A percentile compares a stretch with the other conserved stretches of the same genome.
These are phyloP conservation scores for Arrhamphus sclerolepis DNA, from an alignment of 2,797 vertebrate species.

Conservation along the genomic window DNA sequence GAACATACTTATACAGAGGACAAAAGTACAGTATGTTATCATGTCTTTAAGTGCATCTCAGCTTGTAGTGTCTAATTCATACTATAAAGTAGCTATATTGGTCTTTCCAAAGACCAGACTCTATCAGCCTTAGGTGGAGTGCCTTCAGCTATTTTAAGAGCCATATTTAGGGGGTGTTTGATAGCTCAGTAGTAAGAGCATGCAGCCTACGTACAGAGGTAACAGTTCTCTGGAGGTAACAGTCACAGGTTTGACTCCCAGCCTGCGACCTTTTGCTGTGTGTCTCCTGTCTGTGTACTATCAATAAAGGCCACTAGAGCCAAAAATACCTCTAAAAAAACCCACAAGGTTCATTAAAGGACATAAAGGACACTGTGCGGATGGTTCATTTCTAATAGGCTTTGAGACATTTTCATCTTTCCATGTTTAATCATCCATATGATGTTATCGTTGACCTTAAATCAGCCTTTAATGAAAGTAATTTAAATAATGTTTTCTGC, in stretches of 20 bases:
- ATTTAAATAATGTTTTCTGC: slow-evolving; percentile 18
- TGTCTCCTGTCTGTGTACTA: too few relatives aligned
- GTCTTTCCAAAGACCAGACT: not conserved
- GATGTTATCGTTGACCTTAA: slow-evolving; percentile 6
- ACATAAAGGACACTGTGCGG: not conserved
- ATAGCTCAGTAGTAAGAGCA: too few relatives aligned
- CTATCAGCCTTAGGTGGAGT: not conserved
- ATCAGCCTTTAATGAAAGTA: slow-evolving; percentile 34
- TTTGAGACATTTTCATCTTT: slow-evolving; percentile 3
- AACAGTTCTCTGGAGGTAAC: too few relatives aligned
- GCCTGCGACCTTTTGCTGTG: too few relatives aligned
- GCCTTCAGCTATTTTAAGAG: not conserved
- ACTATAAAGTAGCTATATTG: not conserved
- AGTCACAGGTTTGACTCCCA: too few relatives aligned
- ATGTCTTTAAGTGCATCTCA: too few relatives aligned
- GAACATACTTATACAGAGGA: too few relatives aligned
- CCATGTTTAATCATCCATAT: not conserved
- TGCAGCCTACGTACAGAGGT: too few relatives aligned
- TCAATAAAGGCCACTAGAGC: too few relatives aligned
- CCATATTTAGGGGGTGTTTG: not conserved
- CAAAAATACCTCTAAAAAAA: too few relatives aligned
- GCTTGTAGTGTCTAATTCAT: too few relatives aligned
- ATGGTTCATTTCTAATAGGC: slow-evolving; percentile 3
- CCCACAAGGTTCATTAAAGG: not conserved
- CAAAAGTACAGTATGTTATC: too few relatives aligned